A percentile compares a stretch with the other conserved stretches of the same genome.
phyloP scores from a whole-genome alignment of 2,888 invertebrate species.

The Trachelus troglodyta region DNA sequence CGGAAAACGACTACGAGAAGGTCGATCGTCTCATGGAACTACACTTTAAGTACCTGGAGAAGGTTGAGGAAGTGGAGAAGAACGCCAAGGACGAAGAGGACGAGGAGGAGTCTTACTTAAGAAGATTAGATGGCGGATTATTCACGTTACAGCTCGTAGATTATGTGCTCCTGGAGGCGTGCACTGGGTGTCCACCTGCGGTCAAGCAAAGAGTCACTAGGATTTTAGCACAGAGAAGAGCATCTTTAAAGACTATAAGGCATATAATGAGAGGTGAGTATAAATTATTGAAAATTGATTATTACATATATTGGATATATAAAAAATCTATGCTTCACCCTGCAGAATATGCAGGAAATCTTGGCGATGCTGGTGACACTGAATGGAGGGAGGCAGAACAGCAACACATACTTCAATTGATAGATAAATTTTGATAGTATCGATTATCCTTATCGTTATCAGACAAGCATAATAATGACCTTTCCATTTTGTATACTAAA shows the following conservation, averaged over 20 bases:
- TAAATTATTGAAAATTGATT: background rate
- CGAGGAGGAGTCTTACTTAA: slow-evolving; percentile 89
- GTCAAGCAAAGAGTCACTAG: slow-evolving; percentile 90
- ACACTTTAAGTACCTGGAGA: slow-evolving; percentile 96
- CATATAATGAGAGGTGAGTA: slow-evolving; percentile 89
- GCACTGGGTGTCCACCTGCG: slow-evolving; percentile 77
- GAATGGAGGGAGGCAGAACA: slow-evolving; percentile 91
- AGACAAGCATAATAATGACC: too few relatives aligned
- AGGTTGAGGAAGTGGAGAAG: slow-evolving; percentile 82
- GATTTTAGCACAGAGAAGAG: slow-evolving; percentile 88
- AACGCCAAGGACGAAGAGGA: slow-evolving; percentile 81
- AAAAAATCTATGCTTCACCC: slow-evolving; percentile 26
- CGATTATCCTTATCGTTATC: too few relatives aligned
- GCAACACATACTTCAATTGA: slow-evolving; percentile 89
- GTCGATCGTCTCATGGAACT: slow-evolving; percentile 95
- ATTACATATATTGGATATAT: slow-evolving; percentile 11
- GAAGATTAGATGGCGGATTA: slow-evolving; percentile 92
- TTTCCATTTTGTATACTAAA: too few relatives aligned
- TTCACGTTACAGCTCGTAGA: slow-evolving; percentile 96
- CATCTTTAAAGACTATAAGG: slow-evolving; percentile 91
- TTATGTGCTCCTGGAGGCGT: slow-evolving; percentile 85
- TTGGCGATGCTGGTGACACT: slow-evolving; percentile 88
- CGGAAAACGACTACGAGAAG: slow-evolving; percentile 98
- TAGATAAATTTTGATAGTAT: slow-evolving; percentile 86
- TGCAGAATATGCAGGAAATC: slow-evolving; percentile 93